phyloP scores from a whole-genome alignment of 1,140 invertebrate genomes.

The Dysdera silvatica region DNA sequence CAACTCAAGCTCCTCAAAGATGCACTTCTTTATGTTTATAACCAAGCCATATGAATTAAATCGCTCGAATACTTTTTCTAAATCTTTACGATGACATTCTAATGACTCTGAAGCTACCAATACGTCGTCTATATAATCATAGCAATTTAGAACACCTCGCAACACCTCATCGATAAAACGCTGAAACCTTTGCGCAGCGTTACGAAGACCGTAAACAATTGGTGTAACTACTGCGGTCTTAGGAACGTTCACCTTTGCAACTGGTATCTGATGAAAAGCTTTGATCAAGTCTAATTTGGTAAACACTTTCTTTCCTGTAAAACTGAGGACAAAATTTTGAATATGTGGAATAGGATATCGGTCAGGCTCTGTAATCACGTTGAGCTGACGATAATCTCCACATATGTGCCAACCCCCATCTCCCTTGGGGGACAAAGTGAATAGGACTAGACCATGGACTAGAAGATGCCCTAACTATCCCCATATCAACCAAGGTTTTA shows the following conservation, averaged over 20 bases:
- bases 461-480: neutral
- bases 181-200: neutral
- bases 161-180: neutral
- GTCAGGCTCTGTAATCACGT: neutral
- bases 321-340: neutral
- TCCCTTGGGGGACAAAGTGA: neutral
- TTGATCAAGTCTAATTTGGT: neutral
- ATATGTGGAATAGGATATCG: neutral
- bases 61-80: neutral
- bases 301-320: neutral
- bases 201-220: neutral
- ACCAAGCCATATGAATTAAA: neutral
- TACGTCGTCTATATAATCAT: neutral
- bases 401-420: neutral
- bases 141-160: neutral
- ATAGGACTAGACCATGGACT: neutral
- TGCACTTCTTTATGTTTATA: neutral
- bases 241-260: neutral
- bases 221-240: neutral
- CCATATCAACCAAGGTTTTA: neutral
- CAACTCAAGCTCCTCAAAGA: constrained; percentile 6
- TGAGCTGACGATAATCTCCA: neutral
- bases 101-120: neutral
- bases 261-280: neutral
- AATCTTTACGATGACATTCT: neutral